These are phyloP conservation scores for Ectemnius lituratus DNA, from an alignment of 2,888 invertebrate genomes.

Conservation along the genomic window DNA sequence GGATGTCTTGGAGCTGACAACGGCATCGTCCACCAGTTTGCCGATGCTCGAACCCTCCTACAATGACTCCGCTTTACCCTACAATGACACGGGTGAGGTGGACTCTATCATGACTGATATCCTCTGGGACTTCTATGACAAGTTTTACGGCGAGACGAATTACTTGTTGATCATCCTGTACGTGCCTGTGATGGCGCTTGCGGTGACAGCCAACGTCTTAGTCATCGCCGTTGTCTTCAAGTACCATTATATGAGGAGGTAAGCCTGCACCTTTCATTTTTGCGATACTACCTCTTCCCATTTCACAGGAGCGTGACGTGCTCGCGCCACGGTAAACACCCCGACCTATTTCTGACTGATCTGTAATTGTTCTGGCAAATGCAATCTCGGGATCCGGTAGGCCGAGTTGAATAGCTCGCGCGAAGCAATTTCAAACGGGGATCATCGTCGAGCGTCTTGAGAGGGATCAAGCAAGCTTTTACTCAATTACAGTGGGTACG, in stretches of 20 bases:
- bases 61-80: not conserved
- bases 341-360: not conserved
- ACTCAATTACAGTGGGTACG: conserved; percentile 20
- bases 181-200: conserved; percentile 82
- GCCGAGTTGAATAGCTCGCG: not conserved
- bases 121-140: conserved; percentile 59
- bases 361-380: conserved; percentile 10
- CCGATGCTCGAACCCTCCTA: conserved; percentile 16
- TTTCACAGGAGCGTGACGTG: not conserved
- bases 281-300: not conserved
- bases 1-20: conserved; percentile 2
- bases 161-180: conserved; percentile 82
- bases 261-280: conserved; percentile 66
- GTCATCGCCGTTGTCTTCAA: conserved; percentile 84
- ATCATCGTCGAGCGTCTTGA: not conserved
- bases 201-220: conserved; percentile 82
- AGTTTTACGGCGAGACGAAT: conserved; percentile 61
- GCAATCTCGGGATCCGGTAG: not conserved
- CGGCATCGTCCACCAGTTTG: conserved; percentile 9
- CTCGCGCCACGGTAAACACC: not conserved
- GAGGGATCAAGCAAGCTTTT: conserved; percentile 13
- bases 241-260: conserved; percentile 85
- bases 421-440: conserved; percentile 19
- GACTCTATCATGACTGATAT: conserved; percentile 50
- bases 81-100: conserved; percentile 48